Conservation (phyloP, 1,140 invertebrate species). For the Brachionus plicatilis region DNA sequence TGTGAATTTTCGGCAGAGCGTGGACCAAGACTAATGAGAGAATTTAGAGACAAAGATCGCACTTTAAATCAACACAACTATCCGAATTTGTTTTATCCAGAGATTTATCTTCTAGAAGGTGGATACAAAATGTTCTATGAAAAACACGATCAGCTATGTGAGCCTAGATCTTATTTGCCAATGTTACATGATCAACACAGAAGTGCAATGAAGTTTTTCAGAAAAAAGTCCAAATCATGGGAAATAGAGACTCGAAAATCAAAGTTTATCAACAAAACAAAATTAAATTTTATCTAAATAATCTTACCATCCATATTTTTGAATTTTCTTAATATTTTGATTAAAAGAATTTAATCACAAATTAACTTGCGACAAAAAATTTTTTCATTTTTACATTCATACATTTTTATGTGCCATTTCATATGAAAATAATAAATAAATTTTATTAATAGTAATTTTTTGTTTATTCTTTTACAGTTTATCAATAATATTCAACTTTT, state of each 20-base stretch:
- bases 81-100: constrained; percentile 81
- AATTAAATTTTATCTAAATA: not conserved
- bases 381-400: too few relatives aligned
- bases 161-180: constrained; percentile 1
- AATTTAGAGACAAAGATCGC: constrained; percentile 73
- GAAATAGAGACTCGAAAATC: not conserved
- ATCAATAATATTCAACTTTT: too few relatives aligned
- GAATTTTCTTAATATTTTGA: not conserved
- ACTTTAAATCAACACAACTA: constrained; percentile 74
- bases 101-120: constrained; percentile 85
- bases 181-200: constrained; percentile 18
- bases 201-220: constrained; percentile 27
- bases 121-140: constrained; percentile 87
- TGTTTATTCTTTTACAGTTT: too few relatives aligned
- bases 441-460: too few relatives aligned
- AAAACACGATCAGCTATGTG: constrained; percentile 43
- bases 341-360: too few relatives aligned
- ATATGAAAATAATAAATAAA: not conserved
- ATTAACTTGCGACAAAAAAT: too few relatives aligned
- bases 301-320: not conserved
- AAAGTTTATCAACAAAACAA: not conserved
- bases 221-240: constrained; percentile 13
- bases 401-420: not conserved
- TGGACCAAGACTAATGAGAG: constrained; percentile 68
- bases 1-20: constrained; percentile 95